phyloP scores from a whole-genome alignment of 2,113 vertebrate species.

The Syngnathoides biaculeatus region DNA sequence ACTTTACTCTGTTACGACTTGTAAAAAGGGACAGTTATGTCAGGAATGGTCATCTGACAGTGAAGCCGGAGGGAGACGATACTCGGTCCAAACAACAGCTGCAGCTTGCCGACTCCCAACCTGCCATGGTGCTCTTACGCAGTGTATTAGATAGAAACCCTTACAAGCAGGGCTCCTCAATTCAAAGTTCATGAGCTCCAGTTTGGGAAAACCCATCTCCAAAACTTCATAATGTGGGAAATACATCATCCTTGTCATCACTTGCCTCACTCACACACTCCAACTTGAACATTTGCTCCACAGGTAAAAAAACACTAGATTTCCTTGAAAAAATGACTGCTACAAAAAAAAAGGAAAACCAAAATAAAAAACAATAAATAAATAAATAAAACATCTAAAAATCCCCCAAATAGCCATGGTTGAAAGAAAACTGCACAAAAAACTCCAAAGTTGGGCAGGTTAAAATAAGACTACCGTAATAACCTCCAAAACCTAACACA shows the following conservation, averaged over 20 bases:
- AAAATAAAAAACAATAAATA: no score
- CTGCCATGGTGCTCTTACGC: neutral
- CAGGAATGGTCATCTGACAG: constrained; percentile 70
- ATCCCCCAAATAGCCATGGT: no score
- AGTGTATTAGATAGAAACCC: neutral
- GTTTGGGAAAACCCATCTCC: no score
- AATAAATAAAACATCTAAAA: no score
- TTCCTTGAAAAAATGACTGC: no score
- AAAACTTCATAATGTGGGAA: neutral
- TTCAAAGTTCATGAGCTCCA: no score
- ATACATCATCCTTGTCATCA: neutral
- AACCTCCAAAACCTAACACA: no score
- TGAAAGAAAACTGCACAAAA: neutral
- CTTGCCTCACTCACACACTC: neutral
- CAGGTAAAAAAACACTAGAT: neutral
- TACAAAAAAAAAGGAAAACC: no score
- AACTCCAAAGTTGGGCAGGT: neutral
- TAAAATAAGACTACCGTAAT: no score
- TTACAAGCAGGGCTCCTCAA: neutral
- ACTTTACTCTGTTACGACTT: constrained; percentile 22
- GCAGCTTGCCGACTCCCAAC: constrained; percentile 53
- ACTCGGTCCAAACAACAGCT: constrained; percentile 76
- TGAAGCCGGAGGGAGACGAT: constrained; percentile 32
- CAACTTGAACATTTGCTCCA: neutral
- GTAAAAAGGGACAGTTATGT: constrained; percentile 62